Evolutionary conservation across 1,140 invertebrate species (phyloP), one percentile per base, ranked within the genome.

Genomic region (Elymnias hypermnestra): DNA sequence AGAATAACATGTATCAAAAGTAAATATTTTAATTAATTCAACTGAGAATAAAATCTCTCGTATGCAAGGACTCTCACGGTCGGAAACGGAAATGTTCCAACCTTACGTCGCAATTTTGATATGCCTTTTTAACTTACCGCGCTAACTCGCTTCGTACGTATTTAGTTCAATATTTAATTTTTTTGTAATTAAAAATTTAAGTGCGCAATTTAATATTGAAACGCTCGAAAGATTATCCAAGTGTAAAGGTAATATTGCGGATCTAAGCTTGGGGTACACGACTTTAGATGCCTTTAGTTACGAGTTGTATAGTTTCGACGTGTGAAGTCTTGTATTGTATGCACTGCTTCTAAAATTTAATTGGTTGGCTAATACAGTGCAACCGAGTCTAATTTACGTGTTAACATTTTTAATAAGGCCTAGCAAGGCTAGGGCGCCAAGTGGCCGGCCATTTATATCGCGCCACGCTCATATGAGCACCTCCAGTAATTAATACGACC

Each of bases 371-470:
- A 83, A 83, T 83, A 72, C 75, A 72, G 56, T 63, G 63, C 60
- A 53, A 50, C 56, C 64, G 72, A 74, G 77, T 81, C 81, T 84
- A 81, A 84, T 81, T 84, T 84, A 79, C 77, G 69, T 73, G 77
- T 82, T 84, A 83, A 78, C 76, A 72, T 84, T 84, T 83, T 84
- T 84, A 84, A 83, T 84, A 84, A 84, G 74, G 74, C 71, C 70
- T 36, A 60, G 60, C 66, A 62, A 66, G 64, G 71, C 72, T 75
- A 68, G 81, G 81, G 76, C 66, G 77, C 61, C 70, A 84, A 84
- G 81, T 84, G 78, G 78, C 67, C 76, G 68, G 72, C 69, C 72
- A 75, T 82, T 83, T 81, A 83, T 63, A 72, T 64, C 63, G 68
- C 70, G 57, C 65, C 56, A 66, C 67, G 70, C 72, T 77, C 69